Percentiles rank a stretch among this genome's conserved stretches.
Conservation (phyloP, 2,797 vertebrate genomes). For the Poeciliopsis paucimaculata region DNA sequence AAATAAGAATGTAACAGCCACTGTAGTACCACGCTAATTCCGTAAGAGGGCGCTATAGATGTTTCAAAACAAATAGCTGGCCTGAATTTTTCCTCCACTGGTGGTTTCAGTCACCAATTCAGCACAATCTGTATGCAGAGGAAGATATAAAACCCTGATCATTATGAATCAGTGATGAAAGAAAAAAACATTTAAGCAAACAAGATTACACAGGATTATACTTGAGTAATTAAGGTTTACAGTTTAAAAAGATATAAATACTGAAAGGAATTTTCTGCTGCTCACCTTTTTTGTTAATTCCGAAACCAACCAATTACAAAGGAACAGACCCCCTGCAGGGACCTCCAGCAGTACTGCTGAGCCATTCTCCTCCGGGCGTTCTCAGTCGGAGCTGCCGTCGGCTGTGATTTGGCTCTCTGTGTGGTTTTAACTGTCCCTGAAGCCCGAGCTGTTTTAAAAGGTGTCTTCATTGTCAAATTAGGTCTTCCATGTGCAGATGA, state of each 20-base stretch:
- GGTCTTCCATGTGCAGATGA: conserved; percentile 11
- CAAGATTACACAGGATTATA: conserved; percentile 9
- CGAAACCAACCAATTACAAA: conserved; percentile 82
- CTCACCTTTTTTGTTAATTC: conserved; percentile 74
- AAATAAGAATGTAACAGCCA: not conserved
- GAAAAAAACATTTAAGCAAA: conserved; percentile 13
- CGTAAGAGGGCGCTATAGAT: conserved; percentile 43
- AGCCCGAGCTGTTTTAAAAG: not conserved
- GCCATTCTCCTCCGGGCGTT: conserved; percentile 77
- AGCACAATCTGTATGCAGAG: conserved; percentile 53
- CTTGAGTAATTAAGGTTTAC: too few species aligned
- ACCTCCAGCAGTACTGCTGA: conserved; percentile 84
- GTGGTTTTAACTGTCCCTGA: conserved; percentile 36
- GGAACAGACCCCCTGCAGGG: conserved; percentile 81
- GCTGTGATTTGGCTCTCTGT: conserved; percentile 17
- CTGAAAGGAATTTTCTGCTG: not conserved
- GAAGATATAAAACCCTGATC: not conserved
- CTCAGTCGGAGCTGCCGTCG: conserved; percentile 46
- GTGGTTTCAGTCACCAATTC: conserved; percentile 28
- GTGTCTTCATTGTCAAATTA: not conserved
- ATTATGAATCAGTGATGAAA: conserved; percentile 3
- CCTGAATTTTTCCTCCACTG: conserved; percentile 21
- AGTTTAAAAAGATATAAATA: not conserved
- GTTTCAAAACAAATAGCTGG: conserved; percentile 19
- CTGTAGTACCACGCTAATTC: conserved; percentile 26